Base-by-base conservation (phyloP, 1,140 invertebrate genomes). In the Zaprionus gabonicus region DNA sequence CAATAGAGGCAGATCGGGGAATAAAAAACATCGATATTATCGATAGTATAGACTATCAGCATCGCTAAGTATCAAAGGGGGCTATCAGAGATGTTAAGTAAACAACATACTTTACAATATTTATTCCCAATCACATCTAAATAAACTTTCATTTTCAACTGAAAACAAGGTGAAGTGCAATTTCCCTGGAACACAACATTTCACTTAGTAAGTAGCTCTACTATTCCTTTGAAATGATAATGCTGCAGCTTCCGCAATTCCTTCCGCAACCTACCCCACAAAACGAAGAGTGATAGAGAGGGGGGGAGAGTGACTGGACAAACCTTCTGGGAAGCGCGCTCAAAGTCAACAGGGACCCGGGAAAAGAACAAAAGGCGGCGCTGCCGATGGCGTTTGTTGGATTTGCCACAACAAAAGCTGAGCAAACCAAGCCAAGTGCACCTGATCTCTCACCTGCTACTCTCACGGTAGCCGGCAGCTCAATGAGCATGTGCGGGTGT, bases 381-480 rank as follows among this genome's bases (percentile, higher is more conserved):
- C 41, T 46, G 41, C n/a, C 41, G n/a, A 46, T 63, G 56, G 31
- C 53, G 25, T 34, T 63, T 60, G 38, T 51, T 58, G 38, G 6
- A 25, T 55, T 20, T 71, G 60, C 53, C 68, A 31, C 62, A 70
- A 85, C 67, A 74, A 85, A 81, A 75, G 74, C 84, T 78, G 83
- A 80, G 66, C 70, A 83, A 87, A 86, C 74, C 41, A 46, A 46
- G 71, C 55, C 41, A 66, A 80, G 58, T 67, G 51, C 57, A 76
- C 58, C 46, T 51, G 46, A 59, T 63, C 57, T 62, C 46, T 62
- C 46, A 28, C 63, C 51, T 86, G 77, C 70, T 66, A 64, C 72
- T 86, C 83, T 78, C 84, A 86, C 82, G 82, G 79, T 77, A 86
- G 83, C 78, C 15, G 36, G 17, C 20, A 17, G 41, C 46, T 51